Evolutionary conservation across 2,113 vertebrate species (phyloP).

Genomic region (Emydocephalus ijimae): DNA sequence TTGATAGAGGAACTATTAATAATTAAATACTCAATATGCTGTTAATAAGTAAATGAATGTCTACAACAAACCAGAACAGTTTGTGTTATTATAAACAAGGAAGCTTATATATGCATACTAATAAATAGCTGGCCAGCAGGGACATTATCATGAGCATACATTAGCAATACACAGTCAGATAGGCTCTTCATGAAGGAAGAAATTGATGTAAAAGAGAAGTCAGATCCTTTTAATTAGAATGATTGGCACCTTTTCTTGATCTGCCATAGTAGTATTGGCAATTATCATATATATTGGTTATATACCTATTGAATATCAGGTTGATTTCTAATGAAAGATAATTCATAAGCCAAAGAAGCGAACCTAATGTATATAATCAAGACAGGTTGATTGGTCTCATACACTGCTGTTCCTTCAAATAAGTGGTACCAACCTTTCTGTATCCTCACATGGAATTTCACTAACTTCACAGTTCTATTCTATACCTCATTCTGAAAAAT

Average conservation of each 20-base stretch:
- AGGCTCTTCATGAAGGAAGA: neutral
- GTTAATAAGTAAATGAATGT: neutral
- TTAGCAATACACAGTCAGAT: neutral
- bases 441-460: neutral
- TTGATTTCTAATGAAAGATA: neutral
- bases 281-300: neutral
- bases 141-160: neutral
- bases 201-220: neutral
- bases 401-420: neutral
- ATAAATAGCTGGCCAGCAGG: neutral
- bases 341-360: neutral
- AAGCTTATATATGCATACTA: neutral
- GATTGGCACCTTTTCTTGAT: neutral
- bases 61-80: neutral
- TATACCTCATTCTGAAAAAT: neutral
- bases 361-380: neutral
- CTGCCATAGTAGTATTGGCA: neutral
- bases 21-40: neutral
- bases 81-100: neutral
- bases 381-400: neutral
- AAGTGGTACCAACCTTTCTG: neutral
- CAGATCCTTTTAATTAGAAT: neutral
- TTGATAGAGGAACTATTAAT: neutral
- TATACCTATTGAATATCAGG: neutral
- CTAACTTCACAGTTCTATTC: neutral